phyloP scores from a whole-genome alignment of 2,797 vertebrate species.

The Scarus forsteni region DNA sequence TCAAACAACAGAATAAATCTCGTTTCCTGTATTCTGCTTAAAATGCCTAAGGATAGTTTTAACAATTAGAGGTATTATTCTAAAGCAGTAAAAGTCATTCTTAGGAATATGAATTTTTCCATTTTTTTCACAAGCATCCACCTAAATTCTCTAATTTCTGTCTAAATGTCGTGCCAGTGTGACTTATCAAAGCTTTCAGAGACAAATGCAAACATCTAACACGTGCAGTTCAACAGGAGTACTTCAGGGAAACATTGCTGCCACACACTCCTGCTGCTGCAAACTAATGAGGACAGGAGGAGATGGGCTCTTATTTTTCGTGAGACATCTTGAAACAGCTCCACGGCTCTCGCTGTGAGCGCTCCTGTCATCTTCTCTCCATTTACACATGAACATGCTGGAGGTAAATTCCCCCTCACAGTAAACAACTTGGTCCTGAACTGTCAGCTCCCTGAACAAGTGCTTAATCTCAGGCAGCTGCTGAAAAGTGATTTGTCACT shows the following conservation, averaged over 20 bases:
- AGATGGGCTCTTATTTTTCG: constrained; percentile 3
- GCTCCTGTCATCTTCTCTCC: constrained; percentile 38
- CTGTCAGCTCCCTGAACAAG: constrained; percentile 38
- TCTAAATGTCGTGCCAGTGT: neutral
- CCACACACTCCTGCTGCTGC: constrained; percentile 21
- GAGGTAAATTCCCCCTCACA: constrained; percentile 45
- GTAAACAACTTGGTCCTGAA: constrained; percentile 50
- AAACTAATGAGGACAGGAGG: constrained; percentile 40
- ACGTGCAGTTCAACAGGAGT: constrained; percentile 9
- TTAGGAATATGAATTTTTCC: too few relatives aligned
- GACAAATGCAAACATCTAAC: neutral
- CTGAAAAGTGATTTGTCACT: constrained; percentile 41
- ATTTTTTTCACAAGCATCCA: neutral
- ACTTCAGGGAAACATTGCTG: constrained; percentile 10
- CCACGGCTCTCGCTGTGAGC: neutral
- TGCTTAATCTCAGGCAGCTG: constrained; percentile 28
- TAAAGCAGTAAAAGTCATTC: too few relatives aligned
- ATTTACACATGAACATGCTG: constrained; percentile 38
- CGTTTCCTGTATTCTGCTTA: too few relatives aligned
- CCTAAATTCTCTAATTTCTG: constrained; percentile 6
- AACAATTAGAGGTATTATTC: too few relatives aligned
- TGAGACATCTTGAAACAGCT: constrained; percentile 13
- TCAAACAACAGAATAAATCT: too few relatives aligned
- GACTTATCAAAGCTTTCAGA: neutral
- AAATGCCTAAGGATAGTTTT: too few relatives aligned